Percentiles rank a stretch among this genome's conserved stretches.
These are phyloP conservation scores for Aphyosemion australe DNA, from an alignment of 2,113 vertebrate genomes.

Conservation along the genomic window DNA sequence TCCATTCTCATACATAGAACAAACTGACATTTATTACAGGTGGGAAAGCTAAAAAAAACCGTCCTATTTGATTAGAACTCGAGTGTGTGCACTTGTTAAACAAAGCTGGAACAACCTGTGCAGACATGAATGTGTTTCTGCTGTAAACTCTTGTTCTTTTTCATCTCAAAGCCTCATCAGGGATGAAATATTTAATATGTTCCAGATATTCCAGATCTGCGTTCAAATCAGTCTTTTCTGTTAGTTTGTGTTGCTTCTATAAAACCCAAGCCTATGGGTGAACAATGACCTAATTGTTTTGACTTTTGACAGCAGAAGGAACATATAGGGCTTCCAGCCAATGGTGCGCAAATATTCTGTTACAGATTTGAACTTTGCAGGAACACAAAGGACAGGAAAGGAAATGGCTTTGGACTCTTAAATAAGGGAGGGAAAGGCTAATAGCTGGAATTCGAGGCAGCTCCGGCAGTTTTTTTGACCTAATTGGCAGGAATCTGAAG, in stretches of 20 bases:
- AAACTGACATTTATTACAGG: slow-evolving; percentile 39
- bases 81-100: slow-evolving; percentile 12
- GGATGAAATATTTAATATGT: slow-evolving; percentile 62
- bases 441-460: neutral
- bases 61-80: slow-evolving; percentile 24
- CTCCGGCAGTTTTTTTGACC: neutral
- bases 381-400: neutral
- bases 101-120: slow-evolving; percentile 17
- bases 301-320: slow-evolving; percentile 60
- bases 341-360: slow-evolving; percentile 6
- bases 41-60: slow-evolving; percentile 29
- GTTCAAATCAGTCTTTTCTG: slow-evolving; percentile 17
- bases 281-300: slow-evolving; percentile 68
- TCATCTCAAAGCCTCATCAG: slow-evolving; percentile 34
- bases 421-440: slow-evolving; percentile 7
- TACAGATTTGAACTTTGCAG: slow-evolving; percentile 27
- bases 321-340: slow-evolving; percentile 49
- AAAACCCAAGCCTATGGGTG: slow-evolving; percentile 48
- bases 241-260: slow-evolving; percentile 13
- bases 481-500: too few species aligned
- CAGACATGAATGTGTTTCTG: slow-evolving; percentile 3
- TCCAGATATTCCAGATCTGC: slow-evolving; percentile 18
- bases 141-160: slow-evolving; percentile 13
- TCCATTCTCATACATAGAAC: neutral
- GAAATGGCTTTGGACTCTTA: neutral